Conservation (phyloP, 1,140 invertebrate species). For the Dreissena rostriformis region DNA sequence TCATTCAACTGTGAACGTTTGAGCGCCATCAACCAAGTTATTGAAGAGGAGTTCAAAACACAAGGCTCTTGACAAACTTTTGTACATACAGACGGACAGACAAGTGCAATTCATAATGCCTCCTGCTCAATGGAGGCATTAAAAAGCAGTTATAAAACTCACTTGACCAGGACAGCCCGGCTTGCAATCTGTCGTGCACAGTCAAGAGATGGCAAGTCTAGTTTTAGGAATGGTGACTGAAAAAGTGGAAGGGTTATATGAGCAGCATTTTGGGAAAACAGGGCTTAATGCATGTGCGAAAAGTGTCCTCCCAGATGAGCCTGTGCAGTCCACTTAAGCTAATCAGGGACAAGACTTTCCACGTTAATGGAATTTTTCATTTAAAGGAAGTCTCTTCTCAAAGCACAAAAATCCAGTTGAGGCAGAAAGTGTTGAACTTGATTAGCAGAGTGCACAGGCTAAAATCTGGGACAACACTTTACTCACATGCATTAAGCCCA, state of each 20-base stretch:
- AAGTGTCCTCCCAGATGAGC: background rate
- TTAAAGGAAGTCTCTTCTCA: too few species aligned
- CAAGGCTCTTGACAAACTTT: background rate
- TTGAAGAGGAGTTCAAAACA: background rate
- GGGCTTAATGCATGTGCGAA: background rate
- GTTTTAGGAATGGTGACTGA: conserved; percentile 76
- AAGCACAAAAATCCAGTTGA: too few species aligned
- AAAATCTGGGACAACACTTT: too few species aligned
- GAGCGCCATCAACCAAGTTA: background rate
- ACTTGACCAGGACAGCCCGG: conserved; percentile 89
- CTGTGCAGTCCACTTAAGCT: background rate
- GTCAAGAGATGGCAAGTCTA: conserved; percentile 84
- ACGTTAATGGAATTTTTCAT: background rate
- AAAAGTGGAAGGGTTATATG: conserved; percentile 86
- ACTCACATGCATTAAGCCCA: too few species aligned
- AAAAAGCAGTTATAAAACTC: background rate
- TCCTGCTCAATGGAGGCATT: too few species aligned
- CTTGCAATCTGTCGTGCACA: conserved; percentile 86
- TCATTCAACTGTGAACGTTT: background rate
- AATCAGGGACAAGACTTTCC: background rate
- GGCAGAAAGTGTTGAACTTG: too few species aligned
- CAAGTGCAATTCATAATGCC: background rate
- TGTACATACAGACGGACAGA: background rate
- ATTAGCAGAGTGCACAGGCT: too few species aligned
- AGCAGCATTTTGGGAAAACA: conserved; percentile 85